Percentiles rank a stretch among this genome's conserved stretches.
Evolutionary conservation across 2,797 vertebrate genomes (phyloP).

Genomic region (Parambassis ranga): DNA sequence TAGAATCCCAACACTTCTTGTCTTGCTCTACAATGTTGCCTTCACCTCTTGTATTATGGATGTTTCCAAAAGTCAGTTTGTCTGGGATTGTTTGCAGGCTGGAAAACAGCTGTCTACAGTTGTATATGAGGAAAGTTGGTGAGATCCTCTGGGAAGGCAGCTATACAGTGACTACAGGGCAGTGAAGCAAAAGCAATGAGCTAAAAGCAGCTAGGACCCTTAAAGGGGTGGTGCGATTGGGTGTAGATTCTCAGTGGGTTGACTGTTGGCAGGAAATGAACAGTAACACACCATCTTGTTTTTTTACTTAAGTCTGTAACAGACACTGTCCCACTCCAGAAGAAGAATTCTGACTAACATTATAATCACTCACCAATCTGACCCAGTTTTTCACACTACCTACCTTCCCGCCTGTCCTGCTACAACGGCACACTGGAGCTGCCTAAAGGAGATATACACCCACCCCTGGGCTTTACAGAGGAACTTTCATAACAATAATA

Average conservation of each 20-base stretch:
- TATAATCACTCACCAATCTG: conserved; percentile 26
- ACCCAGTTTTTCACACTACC: conserved; percentile 44
- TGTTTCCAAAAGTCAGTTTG: conserved; percentile 21
- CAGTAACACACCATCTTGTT: too few relatives aligned
- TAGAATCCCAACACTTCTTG: neutral
- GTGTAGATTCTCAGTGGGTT: neutral
- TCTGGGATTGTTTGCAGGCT: conserved; percentile 19
- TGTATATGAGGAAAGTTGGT: conserved; percentile 7
- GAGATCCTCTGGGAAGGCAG: conserved; percentile 13
- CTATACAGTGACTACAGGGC: conserved; percentile 13
- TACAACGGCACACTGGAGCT: conserved; percentile 14
- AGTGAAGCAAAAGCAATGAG: conserved; percentile 26
- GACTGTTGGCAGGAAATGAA: too few relatives aligned
- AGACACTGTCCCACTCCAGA: neutral
- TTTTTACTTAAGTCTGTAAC: too few relatives aligned
- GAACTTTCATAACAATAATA: conserved; percentile 40
- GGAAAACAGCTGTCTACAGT: conserved; percentile 12
- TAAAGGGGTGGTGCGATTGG: neutral
- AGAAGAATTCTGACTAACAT: neutral
- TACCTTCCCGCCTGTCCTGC: conserved; percentile 36
- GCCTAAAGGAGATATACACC: conserved; percentile 41
- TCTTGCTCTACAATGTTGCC: neutral
- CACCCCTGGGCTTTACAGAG: conserved; percentile 43
- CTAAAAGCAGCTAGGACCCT: conserved; percentile 1
- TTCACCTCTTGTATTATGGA: neutral